phyloP scores from a whole-genome alignment of 2,113 vertebrate species.

The Protobothrops mucrosquamatus region DNA sequence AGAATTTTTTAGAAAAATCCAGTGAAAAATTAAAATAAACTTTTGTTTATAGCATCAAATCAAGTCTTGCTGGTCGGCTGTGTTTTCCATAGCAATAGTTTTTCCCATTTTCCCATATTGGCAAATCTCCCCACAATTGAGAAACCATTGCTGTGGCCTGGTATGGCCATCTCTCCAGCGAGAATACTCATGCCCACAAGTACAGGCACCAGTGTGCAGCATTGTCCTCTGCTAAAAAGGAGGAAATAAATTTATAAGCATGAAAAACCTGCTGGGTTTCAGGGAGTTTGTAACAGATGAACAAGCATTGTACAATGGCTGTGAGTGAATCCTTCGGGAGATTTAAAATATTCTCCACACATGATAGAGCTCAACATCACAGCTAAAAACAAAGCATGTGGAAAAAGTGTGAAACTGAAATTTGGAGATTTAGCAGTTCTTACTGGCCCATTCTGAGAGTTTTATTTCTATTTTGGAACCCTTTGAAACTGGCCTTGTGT shows the following conservation, averaged over 20 bases:
- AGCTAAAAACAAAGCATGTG: background rate
- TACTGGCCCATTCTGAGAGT: background rate
- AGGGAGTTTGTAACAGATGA: background rate
- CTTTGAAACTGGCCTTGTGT: background rate
- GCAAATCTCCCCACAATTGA: background rate
- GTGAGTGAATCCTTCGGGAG: background rate
- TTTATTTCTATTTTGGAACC: conserved; percentile 2
- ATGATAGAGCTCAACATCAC: background rate
- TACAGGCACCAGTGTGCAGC: background rate
- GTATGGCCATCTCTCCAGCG: background rate
- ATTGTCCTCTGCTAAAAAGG: background rate
- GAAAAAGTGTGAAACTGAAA: background rate
- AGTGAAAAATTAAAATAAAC: background rate
- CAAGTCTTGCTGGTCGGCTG: background rate
- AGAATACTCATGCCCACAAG: background rate
- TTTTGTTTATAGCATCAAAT: background rate
- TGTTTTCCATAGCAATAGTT: background rate
- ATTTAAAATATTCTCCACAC: background rate
- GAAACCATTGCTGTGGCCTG: background rate
- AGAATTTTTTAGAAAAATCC: background rate
- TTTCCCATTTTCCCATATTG: background rate
- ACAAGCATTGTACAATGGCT: background rate
- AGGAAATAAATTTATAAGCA: background rate
- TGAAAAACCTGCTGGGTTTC: background rate
- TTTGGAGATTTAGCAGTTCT: background rate